Conservation (phyloP, 2,888 invertebrate genomes). For the Patella pellucida region DNA sequence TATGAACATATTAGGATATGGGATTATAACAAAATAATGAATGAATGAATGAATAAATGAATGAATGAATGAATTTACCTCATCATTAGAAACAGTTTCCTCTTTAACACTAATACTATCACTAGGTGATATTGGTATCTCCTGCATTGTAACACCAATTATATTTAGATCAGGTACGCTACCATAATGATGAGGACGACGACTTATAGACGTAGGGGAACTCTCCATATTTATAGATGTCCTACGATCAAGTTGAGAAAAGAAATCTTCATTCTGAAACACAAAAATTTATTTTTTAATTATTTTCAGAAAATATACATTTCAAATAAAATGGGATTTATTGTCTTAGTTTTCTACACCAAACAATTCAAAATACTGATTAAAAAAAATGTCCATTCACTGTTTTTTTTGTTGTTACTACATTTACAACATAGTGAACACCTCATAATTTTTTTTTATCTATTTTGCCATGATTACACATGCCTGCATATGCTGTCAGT, state of each 20-base stretch:
- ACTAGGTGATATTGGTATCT: conserved; percentile 43
- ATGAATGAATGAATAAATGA: no score
- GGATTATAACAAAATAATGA: no score
- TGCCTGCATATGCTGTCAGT: no score
- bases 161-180: conserved; percentile 60
- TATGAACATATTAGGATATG: no score
- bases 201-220: conserved; percentile 32
- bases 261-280: conserved; percentile 59
- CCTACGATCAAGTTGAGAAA: conserved; percentile 56
- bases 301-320: not conserved
- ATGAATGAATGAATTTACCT: conserved; percentile 22
- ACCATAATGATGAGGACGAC: conserved; percentile 48
- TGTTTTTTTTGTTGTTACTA: no score
- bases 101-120: conserved; percentile 58
- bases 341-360: no score
- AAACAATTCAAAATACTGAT: no score
- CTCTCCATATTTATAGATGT: conserved; percentile 53
- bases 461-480: no score
- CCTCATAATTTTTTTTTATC: no score
- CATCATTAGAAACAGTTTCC: conserved; percentile 54
- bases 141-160: conserved; percentile 47
- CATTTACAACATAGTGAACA: no score
- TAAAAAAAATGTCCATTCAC: no score
- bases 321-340: no score
- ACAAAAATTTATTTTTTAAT: not conserved